A percentile compares a stretch with the other conserved stretches of the same genome.
Evolutionary conservation across 2,113 vertebrate genomes (phyloP).

Genomic region (Macroglossus sobrinus): DNA sequence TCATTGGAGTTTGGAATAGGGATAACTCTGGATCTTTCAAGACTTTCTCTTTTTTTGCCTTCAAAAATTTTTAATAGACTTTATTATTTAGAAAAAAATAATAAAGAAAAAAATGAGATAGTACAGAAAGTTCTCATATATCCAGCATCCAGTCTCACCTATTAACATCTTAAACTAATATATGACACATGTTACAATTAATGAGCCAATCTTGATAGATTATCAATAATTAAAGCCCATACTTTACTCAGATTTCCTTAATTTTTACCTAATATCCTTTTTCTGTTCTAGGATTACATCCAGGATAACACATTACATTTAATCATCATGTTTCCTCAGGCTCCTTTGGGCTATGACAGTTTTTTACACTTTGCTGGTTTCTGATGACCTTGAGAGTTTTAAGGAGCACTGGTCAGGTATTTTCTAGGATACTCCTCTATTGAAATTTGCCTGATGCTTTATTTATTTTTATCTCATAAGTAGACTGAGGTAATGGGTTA

Average conservation of each 20-base stretch:
- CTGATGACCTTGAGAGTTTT: slow-evolving; percentile 21
- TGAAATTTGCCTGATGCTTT: background rate
- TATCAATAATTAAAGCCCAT: background rate
- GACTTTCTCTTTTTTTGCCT: background rate
- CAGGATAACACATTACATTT: background rate
- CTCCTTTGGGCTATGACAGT: background rate
- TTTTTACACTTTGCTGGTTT: background rate
- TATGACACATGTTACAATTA: background rate
- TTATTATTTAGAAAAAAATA: background rate
- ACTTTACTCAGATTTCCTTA: background rate
- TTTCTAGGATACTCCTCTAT: background rate
- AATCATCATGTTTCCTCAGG: background rate
- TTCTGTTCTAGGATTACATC: background rate
- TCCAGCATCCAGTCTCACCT: background rate
- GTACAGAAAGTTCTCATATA: background rate
- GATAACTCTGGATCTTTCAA: background rate
- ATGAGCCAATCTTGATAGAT: background rate
- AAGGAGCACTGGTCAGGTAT: background rate
- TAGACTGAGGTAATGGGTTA: background rate
- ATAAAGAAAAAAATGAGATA: background rate
- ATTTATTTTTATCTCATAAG: background rate
- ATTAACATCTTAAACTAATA: background rate
- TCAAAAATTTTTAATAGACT: background rate
- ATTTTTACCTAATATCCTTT: background rate
- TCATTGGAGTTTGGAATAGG: background rate